Evolutionary conservation across 2,888 invertebrate genomes (phyloP), one percentile per base, ranked within the genome.

Genomic region (Saturnia pavonia): DNA sequence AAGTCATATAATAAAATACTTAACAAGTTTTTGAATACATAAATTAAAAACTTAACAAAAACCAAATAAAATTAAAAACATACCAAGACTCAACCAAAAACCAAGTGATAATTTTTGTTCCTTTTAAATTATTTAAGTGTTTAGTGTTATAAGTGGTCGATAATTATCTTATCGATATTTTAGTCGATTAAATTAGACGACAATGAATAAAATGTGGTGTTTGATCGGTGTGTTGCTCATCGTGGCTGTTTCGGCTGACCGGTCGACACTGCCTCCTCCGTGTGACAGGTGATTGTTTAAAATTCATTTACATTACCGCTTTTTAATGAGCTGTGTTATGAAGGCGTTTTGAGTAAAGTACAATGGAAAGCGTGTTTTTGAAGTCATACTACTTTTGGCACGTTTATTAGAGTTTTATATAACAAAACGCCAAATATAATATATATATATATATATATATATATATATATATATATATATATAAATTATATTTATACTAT

Each of bases 241-340:
- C 74, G 86, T 82, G 69, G 84, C 81, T 69, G 89, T 85, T 71
- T 85, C 80, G 4, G 87, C 90, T 12, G 93, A 94, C 76, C 84
- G 93, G 80, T 91, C 85, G 73, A 83, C 83, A 43, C 82, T 94
- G 74, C 94, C 95, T 69, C 95, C 94, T 25, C 92, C 94, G 68
- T 95, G 95, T 86, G 88, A 88, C 83, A 95, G 95, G 95, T 95
- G 80, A 94, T 93, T 85, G 68, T 25, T 71, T 63, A n/a, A 22
- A 43, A 43, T 63, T 63, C 40, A 57, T 12, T 25, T 22, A 42
- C 22, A 70, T 43, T 9, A 16, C 16, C 4, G 22, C 43, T 9
- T 42, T 12, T 9, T 43, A 9, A 43, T 34, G 43, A 43, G 8
- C 43, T 9, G 6, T 43, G 11, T 34, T 34, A 34, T 34, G 34